phyloP scores from a whole-genome alignment of 1,140 invertebrate species.

The Odontomachus brunneus region DNA sequence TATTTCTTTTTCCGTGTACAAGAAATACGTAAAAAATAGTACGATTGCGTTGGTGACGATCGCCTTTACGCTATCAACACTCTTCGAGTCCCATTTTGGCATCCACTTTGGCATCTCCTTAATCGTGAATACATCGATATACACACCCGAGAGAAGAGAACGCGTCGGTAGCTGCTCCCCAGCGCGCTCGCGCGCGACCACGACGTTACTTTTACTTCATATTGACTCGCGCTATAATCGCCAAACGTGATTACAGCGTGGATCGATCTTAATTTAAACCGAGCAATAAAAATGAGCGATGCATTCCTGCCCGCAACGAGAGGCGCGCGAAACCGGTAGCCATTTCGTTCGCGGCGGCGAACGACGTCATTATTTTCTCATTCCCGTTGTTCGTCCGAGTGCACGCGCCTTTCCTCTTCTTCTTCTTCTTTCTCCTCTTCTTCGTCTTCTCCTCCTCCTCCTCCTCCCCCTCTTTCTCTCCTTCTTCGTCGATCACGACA shows the following conservation, averaged over 20 bases:
- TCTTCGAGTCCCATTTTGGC: too few relatives aligned
- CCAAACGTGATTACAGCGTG: background rate
- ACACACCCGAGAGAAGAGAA: too few relatives aligned
- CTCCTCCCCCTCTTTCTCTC: too few relatives aligned
- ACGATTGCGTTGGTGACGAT: too few relatives aligned
- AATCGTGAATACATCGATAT: too few relatives aligned
- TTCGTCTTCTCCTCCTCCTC: background rate
- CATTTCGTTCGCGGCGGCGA: constrained; percentile 20
- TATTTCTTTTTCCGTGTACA: too few relatives aligned
- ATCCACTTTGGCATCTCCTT: too few relatives aligned
- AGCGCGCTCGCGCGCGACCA: too few relatives aligned
- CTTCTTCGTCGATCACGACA: too few relatives aligned
- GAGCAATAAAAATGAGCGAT: constrained; percentile 18
- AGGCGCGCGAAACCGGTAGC: constrained; percentile 29
- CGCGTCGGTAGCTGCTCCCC: too few relatives aligned
- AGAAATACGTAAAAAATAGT: too few relatives aligned
- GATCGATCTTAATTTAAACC: constrained; percentile 29
- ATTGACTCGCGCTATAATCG: constrained; percentile 8
- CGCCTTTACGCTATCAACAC: too few relatives aligned
- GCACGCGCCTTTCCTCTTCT: background rate
- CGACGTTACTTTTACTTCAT: background rate
- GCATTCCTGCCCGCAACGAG: background rate
- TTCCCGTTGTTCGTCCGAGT: constrained; percentile 30
- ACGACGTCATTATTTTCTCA: constrained; percentile 32
- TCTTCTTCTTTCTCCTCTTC: background rate